Base-by-base conservation (phyloP, 1,140 invertebrate genomes). In the Globodera ellingtonae region DNA sequence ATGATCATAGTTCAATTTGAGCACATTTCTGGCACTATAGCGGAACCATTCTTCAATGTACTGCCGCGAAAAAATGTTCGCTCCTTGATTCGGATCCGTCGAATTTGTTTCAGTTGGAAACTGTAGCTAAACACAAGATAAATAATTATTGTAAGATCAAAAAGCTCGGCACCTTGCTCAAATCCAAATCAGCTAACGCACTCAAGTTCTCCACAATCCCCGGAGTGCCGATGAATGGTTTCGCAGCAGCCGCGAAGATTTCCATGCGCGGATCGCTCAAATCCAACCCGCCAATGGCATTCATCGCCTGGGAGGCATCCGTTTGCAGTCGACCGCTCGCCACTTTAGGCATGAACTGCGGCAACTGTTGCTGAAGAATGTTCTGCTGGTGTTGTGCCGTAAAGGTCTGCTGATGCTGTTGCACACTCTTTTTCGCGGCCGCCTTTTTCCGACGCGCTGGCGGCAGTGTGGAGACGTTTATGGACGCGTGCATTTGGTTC, bases 21-120 rank as follows among this genome's bases (percentile, higher is more conserved):
- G 72, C 44, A 81, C 78, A 35, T 81, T 81, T 35, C 80, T 7
- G 65, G 80, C 71, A 72, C 72, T 82, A 73, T 82, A 82, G n/a
- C 81, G 81, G 35, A 82, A 72, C 81, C 81, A 82, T 56, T 82
- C 81, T 56, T 82, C 81, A 35, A 82, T 82, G 50, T 82, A 82
- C 70, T 82, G 81, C 18, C 81, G 81, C 6, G 81, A 82, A 69
- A 75, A 83, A 8, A 82, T 71, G 67, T 77, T 76, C 6, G 18
- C 35, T 15, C 74, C 74, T 62, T 77, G 67, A 21, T 70, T 70
- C 2, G 35, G 46, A n/a, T 67, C 50, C 4, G 10, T 24, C 7
- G 62, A 47, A 47, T 67, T 77, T 21, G 75, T 24, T 77, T 77
- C 75, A n/a, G 75, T 48, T 18, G 75, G 69, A 67, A 77, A 77